These are phyloP conservation scores for Stegastes partitus DNA, from an alignment of 2,113 vertebrate genomes.

Conservation along the genomic window DNA sequence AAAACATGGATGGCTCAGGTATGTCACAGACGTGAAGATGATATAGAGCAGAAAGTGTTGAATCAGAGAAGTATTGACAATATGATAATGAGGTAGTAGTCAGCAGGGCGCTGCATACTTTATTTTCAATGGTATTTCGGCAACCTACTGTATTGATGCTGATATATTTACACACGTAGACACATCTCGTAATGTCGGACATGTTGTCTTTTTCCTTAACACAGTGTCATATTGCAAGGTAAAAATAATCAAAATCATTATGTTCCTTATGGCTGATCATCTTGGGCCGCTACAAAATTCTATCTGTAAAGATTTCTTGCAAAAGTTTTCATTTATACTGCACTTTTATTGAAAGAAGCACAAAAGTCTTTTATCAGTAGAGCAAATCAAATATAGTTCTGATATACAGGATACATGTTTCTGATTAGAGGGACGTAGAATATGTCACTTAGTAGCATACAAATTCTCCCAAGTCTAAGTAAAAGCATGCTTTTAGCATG, in stretches of 20 bases:
- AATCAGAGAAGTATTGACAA: conserved; percentile 72
- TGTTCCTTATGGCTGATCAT: conserved; percentile 51
- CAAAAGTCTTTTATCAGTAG: conserved; percentile 42
- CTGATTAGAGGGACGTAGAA: conserved; percentile 57
- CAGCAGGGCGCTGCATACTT: conserved; percentile 84
- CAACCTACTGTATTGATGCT: conserved; percentile 75
- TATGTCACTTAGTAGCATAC: conserved; percentile 49
- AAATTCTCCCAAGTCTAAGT: conserved; percentile 65
- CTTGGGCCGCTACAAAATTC: conserved; percentile 61
- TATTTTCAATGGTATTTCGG: conserved; percentile 76
- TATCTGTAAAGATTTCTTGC: conserved; percentile 59
- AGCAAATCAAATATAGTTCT: conserved; percentile 69
- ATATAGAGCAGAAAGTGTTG: conserved; percentile 58
- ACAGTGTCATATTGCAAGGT: conserved; percentile 61
- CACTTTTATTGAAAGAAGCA: conserved; percentile 64
- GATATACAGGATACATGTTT: conserved; percentile 62
- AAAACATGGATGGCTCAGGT: conserved; percentile 74
- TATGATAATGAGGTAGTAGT: conserved; percentile 84
- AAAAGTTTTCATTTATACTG: conserved; percentile 55
- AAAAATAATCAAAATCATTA: conserved; percentile 18
- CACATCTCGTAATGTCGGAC: conserved; percentile 73
- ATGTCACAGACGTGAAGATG: conserved; percentile 64
- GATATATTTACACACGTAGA: conserved; percentile 80
- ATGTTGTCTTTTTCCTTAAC: conserved; percentile 61
- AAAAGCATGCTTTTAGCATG: conserved; percentile 76